A percentile compares a stretch with the other conserved stretches of the same genome.
These are phyloP conservation scores for Lithophane semibrunnea DNA, from an alignment of 2,888 invertebrate genomes.

Conservation along the genomic window DNA sequence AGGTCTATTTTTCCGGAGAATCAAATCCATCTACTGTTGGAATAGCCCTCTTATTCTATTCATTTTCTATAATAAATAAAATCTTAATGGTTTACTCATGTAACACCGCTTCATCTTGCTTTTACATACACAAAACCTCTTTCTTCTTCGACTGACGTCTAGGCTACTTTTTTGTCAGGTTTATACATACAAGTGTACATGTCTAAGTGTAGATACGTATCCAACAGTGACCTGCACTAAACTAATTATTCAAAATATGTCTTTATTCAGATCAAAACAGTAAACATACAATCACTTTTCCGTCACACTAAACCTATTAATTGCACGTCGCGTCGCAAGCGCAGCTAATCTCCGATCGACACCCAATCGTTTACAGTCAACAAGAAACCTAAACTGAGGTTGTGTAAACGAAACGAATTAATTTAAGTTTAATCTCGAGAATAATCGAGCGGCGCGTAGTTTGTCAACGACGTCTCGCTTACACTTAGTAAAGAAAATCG, in stretches of 20 bases:
- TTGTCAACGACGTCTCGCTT: constrained; percentile 67
- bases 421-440: constrained; percentile 59
- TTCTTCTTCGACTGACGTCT: no score
- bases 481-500: constrained; percentile 63
- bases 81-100: no score
- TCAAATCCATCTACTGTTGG: no score
- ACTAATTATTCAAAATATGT: neutral
- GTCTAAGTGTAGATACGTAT: no score
- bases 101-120: no score
- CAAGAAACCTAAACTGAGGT: constrained; percentile 52
- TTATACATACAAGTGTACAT: no score
- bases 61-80: no score
- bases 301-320: constrained; percentile 45
- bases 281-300: constrained; percentile 34
- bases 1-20: no score
- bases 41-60: no score
- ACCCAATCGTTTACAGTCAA: constrained; percentile 62
- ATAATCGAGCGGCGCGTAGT: constrained; percentile 66
- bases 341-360: constrained; percentile 61
- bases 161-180: no score
- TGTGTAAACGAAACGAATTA: constrained; percentile 62
- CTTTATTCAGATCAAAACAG: constrained; percentile 18
- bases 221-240: neutral
- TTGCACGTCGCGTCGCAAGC: constrained; percentile 45
- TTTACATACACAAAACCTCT: no score